Percentiles rank a stretch among this genome's conserved stretches.
Conservation (phyloP, 2,888 invertebrate species). For the Acronicta aceris region DNA sequence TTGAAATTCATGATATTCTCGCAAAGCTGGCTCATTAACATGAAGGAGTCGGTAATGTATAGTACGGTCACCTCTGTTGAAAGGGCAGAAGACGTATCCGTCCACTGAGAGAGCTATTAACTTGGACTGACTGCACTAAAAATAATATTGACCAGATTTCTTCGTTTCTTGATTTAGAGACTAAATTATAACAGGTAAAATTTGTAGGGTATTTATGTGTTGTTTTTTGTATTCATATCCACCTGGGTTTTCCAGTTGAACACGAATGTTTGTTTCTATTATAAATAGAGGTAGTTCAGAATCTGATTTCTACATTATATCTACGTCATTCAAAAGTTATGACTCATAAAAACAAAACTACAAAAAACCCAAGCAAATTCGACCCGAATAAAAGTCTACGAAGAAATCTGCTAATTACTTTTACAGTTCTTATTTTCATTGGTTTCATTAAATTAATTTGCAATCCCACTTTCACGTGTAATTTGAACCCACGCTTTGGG, state of each 20-base stretch:
- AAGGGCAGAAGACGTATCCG: conserved; percentile 14
- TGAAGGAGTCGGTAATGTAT: conserved; percentile 13
- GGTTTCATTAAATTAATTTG: conserved; percentile 28
- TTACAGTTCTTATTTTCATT: conserved; percentile 16
- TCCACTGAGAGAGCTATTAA: not conserved
- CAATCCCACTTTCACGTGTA: conserved; percentile 40
- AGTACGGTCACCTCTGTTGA: conserved; percentile 16
- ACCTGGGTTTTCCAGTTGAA: too few species aligned
- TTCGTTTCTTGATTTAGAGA: too few species aligned
- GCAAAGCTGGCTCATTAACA: conserved; percentile 34
- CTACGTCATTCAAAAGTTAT: too few species aligned
- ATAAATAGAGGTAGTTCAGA: too few species aligned
- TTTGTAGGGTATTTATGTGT: too few species aligned
- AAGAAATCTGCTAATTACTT: conserved; percentile 23
- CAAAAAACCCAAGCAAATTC: conserved; percentile 2
- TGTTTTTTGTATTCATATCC: too few species aligned
- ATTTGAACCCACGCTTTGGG: conserved; percentile 13
- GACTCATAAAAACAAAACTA: too few species aligned
- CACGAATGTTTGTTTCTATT: too few species aligned
- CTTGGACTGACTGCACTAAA: not conserved
- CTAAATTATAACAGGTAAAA: too few species aligned
- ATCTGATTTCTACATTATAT: too few species aligned
- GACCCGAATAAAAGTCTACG: conserved; percentile 5
- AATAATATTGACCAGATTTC: not conserved
- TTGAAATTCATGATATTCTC: conserved; percentile 30